These are phyloP conservation scores for Acanthurus leucopareius DNA, from an alignment of 2,797 vertebrate species.

Conservation along the genomic window DNA sequence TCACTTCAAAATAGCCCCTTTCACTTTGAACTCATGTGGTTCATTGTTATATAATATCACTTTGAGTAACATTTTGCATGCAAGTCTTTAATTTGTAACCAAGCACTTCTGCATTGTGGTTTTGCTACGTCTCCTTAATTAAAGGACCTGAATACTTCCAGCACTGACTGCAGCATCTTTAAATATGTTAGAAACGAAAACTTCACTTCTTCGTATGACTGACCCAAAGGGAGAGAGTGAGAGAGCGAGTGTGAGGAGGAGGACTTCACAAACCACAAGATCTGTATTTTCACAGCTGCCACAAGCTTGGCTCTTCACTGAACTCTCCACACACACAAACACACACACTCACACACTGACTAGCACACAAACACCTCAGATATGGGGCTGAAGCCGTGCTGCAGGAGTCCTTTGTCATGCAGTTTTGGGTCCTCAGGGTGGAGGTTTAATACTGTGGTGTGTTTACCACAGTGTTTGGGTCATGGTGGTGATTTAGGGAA, in stretches of 20 bases:
- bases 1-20: no score
- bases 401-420: conserved; percentile 37
- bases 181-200: conserved; percentile 30
- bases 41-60: no score
- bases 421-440: conserved; percentile 13
- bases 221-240: conserved; percentile 5
- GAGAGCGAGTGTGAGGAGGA: conserved; percentile 23
- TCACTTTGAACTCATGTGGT: no score
- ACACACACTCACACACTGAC: conserved; percentile 25
- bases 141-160: not conserved
- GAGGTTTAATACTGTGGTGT: conserved; percentile 27
- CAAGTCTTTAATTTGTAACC: not conserved
- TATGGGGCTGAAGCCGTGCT: conserved; percentile 23
- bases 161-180: conserved; percentile 1
- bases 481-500: conserved; percentile 44
- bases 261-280: conserved; percentile 63
- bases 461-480: conserved; percentile 51
- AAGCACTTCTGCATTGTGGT: not conserved
- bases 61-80: conserved; percentile 1
- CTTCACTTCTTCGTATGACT: conserved; percentile 8
- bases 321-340: conserved; percentile 39
- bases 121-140: not conserved
- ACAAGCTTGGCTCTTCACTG: conserved; percentile 47
- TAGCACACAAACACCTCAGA: conserved; percentile 37
- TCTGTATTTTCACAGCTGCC: conserved; percentile 83